These are phyloP conservation scores for Esox masquinongy DNA, from an alignment of 2,797 vertebrate species.

Conservation along the genomic window DNA sequence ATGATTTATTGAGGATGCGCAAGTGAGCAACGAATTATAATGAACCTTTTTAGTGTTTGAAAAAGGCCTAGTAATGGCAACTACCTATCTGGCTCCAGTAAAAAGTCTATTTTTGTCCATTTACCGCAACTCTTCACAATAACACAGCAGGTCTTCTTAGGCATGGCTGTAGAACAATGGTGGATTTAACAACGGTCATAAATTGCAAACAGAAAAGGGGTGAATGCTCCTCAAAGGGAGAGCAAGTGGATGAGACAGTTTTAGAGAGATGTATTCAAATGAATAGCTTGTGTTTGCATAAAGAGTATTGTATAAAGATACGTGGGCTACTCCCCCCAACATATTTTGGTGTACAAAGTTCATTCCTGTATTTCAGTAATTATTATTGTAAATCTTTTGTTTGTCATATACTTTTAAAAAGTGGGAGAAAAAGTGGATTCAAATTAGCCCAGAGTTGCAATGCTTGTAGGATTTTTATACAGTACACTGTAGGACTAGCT, in stretches of 20 bases:
- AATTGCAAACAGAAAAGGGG: conserved; percentile 59
- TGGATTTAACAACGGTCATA: conserved; percentile 51
- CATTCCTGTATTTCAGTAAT: conserved; percentile 60
- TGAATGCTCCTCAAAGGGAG: conserved; percentile 62
- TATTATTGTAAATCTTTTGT: conserved; percentile 23
- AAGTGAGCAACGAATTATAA: conserved; percentile 42
- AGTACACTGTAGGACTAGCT: background rate
- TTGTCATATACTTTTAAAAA: conserved; percentile 8
- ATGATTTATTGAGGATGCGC: conserved; percentile 30
- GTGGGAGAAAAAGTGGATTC: background rate
- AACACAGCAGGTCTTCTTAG: conserved; percentile 56
- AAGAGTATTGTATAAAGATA: conserved; percentile 42
- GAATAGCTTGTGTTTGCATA: conserved; percentile 57
- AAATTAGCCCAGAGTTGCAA: background rate
- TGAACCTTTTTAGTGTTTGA: conserved; percentile 67
- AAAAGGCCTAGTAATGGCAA: conserved; percentile 50
- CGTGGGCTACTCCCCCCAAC: conserved; percentile 45
- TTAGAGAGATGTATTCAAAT: conserved; percentile 66
- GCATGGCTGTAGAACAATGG: conserved; percentile 41
- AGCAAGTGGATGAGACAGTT: conserved; percentile 63
- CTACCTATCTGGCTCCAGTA: conserved; percentile 70
- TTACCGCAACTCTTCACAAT: background rate
- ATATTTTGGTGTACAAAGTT: conserved; percentile 65
- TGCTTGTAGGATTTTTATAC: background rate
- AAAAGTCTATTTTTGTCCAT: conserved; percentile 58